Conservation (phyloP, 2,113 vertebrate genomes). For the Phainopepla nitens region DNA sequence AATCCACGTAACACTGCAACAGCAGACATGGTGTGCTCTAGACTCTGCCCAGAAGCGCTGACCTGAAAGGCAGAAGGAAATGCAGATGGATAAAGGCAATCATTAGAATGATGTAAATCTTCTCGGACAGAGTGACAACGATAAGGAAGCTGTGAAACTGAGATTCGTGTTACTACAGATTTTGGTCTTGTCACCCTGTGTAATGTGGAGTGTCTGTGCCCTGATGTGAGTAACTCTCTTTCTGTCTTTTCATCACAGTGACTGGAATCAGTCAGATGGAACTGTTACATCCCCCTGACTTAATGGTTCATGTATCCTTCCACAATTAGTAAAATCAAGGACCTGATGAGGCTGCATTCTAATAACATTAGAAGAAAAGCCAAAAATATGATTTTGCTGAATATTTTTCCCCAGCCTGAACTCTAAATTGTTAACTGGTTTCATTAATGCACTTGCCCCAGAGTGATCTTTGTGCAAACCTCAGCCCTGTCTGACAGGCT, state of each 20-base stretch:
- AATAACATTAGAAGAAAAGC: not conserved
- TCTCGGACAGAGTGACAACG: not conserved
- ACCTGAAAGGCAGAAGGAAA: slow-evolving; percentile 69
- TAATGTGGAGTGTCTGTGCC: not conserved
- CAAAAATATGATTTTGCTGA: not conserved
- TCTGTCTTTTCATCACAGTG: not conserved
- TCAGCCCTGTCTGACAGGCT: not conserved
- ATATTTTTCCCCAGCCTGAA: not conserved
- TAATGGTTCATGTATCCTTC: not conserved
- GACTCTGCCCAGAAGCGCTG: slow-evolving; percentile 84
- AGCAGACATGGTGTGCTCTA: slow-evolving; percentile 39
- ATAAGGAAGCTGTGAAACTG: not conserved
- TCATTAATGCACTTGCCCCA: not conserved
- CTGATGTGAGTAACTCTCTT: not conserved
- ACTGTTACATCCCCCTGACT: not conserved
- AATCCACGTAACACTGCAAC: not conserved
- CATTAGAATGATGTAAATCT: not conserved
- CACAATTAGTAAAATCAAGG: not conserved
- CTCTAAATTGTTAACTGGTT: not conserved
- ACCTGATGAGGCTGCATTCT: not conserved
- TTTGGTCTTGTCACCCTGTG: not conserved
- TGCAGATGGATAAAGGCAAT: not conserved
- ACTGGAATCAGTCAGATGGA: not conserved
- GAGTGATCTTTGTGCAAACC: not conserved
- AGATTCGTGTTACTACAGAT: not conserved